Evolutionary conservation across 2,113 vertebrate species (phyloP), one percentile per base, ranked within the genome.

Genomic region (Podarcis cretensis): DNA sequence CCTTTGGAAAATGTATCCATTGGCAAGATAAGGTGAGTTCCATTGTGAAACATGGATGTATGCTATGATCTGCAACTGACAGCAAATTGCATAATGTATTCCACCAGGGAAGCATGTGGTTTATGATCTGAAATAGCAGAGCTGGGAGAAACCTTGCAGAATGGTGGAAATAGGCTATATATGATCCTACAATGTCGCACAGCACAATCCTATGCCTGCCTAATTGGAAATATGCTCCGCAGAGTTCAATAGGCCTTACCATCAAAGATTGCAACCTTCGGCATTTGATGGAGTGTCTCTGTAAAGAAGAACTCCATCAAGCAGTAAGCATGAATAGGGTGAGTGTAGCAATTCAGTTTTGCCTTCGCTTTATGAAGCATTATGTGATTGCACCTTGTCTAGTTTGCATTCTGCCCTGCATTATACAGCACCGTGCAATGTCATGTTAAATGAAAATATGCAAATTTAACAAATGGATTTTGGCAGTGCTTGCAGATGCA

Each of bases 401-500:
- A 76, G 68, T 92, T 91, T 73, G 68, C 25, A 85, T 94, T 92
- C 75, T n/a, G 32, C 7, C 27, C 12, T 63, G 37, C 87, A 73
- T 59, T 76, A 48, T 82, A 84, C 35, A 84, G 6, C 75, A 79
- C 81, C 80, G 20, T 82, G 68, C 86, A 91, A 92, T 20, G 69
- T 88, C 43, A 0, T 66, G 66, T 90, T 87, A 69, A 94, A 71
- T 75, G 85, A 90, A 91, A 87, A 90, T 93, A 88, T 91, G 68
- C 6, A 95, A 84, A 93, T 90, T 85, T 87, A 90, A 66, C 65
- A 81, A 92, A 94, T 89, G 81, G 81, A 89, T 92, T 91, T 92
- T 91, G 86, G 77, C 85, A 92, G 21, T 79, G 81, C 90, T 94
- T 92, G 32, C 25, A 94, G 90, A 63, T 80, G 78, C 88, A 87